Evolutionary conservation across 1,140 invertebrate genomes (phyloP).

Genomic region (Tetramorium simillimum): DNA sequence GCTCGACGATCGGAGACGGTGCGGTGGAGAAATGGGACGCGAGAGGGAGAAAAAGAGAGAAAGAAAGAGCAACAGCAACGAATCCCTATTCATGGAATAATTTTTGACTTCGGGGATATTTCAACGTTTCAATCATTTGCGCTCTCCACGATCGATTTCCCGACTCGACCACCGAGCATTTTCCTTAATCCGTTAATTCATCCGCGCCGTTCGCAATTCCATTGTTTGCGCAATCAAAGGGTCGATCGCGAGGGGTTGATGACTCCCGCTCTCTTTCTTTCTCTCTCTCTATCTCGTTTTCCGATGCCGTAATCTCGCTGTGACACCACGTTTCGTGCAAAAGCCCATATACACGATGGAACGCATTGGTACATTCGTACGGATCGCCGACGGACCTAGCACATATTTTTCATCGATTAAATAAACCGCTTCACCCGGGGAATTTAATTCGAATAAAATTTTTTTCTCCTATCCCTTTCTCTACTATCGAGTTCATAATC

Average conservation of each 20-base stretch:
- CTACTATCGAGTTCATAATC: background rate
- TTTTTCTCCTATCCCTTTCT: background rate
- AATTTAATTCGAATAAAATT: constrained; percentile 15
- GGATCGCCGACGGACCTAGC: background rate
- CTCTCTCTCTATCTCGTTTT: background rate
- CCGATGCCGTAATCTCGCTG: constrained; percentile 13
- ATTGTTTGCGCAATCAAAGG: constrained; percentile 41
- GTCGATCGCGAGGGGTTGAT: background rate
- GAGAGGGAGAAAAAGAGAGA: background rate
- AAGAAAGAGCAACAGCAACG: background rate
- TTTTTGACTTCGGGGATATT: constrained; percentile 51
- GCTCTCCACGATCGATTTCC: background rate
- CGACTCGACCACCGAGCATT: constrained; percentile 4
- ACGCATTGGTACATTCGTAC: constrained; percentile 23
- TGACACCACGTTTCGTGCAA: constrained; percentile 37
- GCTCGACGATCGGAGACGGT: constrained; percentile 33
- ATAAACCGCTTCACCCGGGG: background rate
- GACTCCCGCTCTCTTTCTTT: background rate
- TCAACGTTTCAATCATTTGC: constrained; percentile 29
- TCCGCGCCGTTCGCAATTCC: constrained; percentile 15
- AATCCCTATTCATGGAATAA: constrained; percentile 37
- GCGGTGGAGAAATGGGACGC: background rate
- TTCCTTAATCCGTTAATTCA: constrained; percentile 54
- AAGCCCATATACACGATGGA: constrained; percentile 27
- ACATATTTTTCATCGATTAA: constrained; percentile 5